phyloP scores from a whole-genome alignment of 2,797 vertebrate species.

The Borostomias antarcticus region DNA sequence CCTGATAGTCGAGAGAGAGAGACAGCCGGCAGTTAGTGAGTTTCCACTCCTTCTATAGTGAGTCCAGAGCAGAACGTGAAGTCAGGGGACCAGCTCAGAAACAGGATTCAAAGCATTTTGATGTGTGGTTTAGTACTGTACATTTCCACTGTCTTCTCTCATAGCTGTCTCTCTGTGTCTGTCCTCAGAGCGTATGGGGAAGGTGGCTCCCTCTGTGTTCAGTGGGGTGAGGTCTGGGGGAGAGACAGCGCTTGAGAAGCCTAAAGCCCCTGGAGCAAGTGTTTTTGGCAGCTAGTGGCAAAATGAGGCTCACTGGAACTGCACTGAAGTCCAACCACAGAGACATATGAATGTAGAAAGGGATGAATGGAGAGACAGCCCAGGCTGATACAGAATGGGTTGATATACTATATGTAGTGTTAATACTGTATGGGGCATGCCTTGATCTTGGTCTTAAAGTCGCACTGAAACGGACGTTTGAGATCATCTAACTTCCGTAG shows the following conservation, averaged over 20 bases:
- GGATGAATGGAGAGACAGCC: background rate
- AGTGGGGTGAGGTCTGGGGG: conserved; percentile 81
- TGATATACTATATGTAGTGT: background rate
- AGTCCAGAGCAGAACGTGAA: background rate
- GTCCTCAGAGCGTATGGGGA: conserved; percentile 85
- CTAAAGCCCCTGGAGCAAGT: conserved; percentile 79
- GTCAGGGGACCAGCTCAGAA: background rate
- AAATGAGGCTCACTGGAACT: background rate
- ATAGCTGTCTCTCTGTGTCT: conserved; percentile 6
- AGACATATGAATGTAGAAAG: background rate
- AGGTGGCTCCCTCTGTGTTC: conserved; percentile 89
- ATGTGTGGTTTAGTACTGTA: background rate
- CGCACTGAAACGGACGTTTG: too few relatives aligned
- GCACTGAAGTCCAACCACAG: background rate
- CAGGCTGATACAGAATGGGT: background rate
- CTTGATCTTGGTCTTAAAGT: background rate
- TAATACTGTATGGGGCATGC: background rate
- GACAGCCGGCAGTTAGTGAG: too few relatives aligned
- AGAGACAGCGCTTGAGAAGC: conserved; percentile 86
- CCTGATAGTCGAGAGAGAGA: background rate
- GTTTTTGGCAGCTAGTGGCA: conserved; percentile 79
- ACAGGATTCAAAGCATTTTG: background rate
- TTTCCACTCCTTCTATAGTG: conserved; percentile 30
- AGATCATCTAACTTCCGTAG: background rate
- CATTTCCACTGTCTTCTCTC: background rate